Base-by-base conservation (phyloP, 2,888 invertebrate genomes). In the Agrilus mali region DNA sequence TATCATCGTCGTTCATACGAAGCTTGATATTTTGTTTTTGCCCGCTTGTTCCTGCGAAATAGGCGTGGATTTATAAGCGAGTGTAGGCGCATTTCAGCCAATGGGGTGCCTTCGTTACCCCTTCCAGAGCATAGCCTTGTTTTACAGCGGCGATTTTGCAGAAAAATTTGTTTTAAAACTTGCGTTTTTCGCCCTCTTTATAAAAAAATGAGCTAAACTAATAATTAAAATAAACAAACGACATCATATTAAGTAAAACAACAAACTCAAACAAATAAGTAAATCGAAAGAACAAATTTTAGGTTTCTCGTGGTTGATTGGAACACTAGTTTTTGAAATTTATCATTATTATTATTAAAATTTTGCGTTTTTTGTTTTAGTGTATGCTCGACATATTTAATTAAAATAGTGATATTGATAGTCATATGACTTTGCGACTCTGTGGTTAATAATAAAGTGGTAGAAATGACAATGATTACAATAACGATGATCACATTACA, bases 1-100 rank as follows among this genome's bases (percentile, higher is more conserved):
- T 27, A 27, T 27, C 27, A 27, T 27, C 10, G 27, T 27, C 10
- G 27, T 27, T 27, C 27, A 27, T 27, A 47, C 42, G 46, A 43
- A 46, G 57, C 56, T 53, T 56, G 57, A 57, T 59, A 60, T 62
- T 64, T 62, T 61, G 63, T 64, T 64, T 64, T 64, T 63, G 60
- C 59, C 55, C 53, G 55, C 53, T 50, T 10, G 27, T 54, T 53
- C 44, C 52, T 49, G 48, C 46, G 41, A 49, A 43, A 47, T 50
- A 52, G 55, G 55, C 58, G 57, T 50, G 55, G 57, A 27, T n/a
- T n/a, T 27, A 27, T 27, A 27, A 10, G 27, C 27, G 27, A 27
- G 27, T 59, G 61, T 59, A 58, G 60, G 61, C 57, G 57, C 57
- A 57, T 60, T 54, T 59, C 60, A 60, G 56, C 61, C 60, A 62